Base-by-base conservation (phyloP, 92 coral and sea anemone species). In the Parazoanthus swiftii region DNA sequence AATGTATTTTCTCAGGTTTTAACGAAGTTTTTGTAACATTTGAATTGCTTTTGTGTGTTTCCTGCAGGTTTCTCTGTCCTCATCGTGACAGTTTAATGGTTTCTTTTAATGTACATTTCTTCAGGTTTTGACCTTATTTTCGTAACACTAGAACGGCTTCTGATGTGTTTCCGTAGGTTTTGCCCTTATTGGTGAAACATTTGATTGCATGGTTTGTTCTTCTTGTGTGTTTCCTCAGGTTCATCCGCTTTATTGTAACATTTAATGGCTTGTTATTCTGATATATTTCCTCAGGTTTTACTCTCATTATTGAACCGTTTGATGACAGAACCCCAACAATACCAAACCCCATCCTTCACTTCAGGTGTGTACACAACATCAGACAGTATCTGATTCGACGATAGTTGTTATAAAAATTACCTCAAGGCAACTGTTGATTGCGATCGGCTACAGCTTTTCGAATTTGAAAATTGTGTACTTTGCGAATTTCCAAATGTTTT, bases 321-420 rank as follows among this genome's bases (percentile, higher is more conserved):
- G 99, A 97, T 88, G 99, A 97, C 89, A 90, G 99, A 65, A 97
- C 99, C 16, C 99, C 99, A 81, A 97, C 99, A 33, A 97, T 97
- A 78, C 97, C 99, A n/a, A 97, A 97, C 81, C 99, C 99, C 0
- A 92, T 97, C 13, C 94, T 97, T 50, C 98, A 96, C 81, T 95
- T 97, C 94, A 97, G 99, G 99, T 95, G 58, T 68, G 79, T 4
- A 36, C 29, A 11, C 13, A 16, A 26, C 33, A 6, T 26, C 18
- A 58, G 21, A 58, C 15, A 58, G 66, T 58, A 58, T 58, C 42
- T 39, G 2, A 20, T 39, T 20, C 74, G 36, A 16, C 38, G 16
- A 1, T 25, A 73, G 6, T 33, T 46, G 38, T 70, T 74, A 21
- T 29, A 29, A 29, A 29, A 29, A 29, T 10, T 43, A 50, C 56